A percentile compares a stretch with the other conserved stretches of the same genome.
phyloP scores from a whole-genome alignment of 92 coral and sea anemone species.

The Umimayanthus kanabou region DNA sequence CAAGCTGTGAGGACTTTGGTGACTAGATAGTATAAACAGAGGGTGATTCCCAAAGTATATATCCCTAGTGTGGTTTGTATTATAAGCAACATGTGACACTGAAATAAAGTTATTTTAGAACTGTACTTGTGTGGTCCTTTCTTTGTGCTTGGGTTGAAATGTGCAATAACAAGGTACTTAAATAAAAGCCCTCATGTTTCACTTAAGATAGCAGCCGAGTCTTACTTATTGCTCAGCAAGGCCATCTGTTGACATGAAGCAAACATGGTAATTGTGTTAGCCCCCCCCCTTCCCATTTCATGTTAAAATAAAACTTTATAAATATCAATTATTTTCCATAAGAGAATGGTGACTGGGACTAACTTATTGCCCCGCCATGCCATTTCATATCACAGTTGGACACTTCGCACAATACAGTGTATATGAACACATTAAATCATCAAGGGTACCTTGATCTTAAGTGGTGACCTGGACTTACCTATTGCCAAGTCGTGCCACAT shows the following conservation, averaged over 20 bases:
- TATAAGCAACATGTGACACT: too few species aligned
- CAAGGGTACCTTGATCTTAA: background rate
- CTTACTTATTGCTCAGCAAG: constrained; percentile 7
- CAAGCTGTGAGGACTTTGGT: too few species aligned
- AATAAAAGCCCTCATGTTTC: background rate
- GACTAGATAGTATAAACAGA: too few species aligned
- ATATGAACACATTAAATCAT: constrained; percentile 1
- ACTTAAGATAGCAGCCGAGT: background rate
- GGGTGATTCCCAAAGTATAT: too few species aligned
- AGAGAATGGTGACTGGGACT: background rate
- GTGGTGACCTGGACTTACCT: constrained; percentile 12
- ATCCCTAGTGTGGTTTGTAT: too few species aligned
- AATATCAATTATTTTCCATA: background rate
- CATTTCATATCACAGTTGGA: background rate
- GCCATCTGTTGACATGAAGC: constrained; percentile 15
- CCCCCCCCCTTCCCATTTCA: background rate
- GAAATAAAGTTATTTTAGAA: too few species aligned
- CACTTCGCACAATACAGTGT: too few species aligned
- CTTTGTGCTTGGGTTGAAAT: too few species aligned
- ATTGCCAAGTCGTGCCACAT: background rate
- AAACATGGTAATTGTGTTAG: background rate
- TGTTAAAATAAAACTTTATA: background rate
- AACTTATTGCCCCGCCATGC: constrained; percentile 2
- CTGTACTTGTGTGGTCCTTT: too few species aligned
- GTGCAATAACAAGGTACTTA: background rate